Conservation (phyloP, 1,140 invertebrate species). For the Berghia stephanieae region DNA sequence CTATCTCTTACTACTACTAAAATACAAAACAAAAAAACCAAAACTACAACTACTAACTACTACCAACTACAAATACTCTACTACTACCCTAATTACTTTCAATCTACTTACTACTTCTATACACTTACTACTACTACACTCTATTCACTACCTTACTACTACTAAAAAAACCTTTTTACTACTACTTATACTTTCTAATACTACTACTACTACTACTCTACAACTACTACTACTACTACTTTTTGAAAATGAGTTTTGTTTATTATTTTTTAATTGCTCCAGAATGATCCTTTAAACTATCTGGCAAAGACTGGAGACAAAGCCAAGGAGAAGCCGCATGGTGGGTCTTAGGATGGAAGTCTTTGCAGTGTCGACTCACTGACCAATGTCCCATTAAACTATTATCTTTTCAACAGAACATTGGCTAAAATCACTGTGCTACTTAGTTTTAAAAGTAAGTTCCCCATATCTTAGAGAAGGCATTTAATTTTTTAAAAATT, state of each 20-base stretch:
- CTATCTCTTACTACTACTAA: not conserved
- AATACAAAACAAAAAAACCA: not conserved
- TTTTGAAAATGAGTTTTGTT: too few species aligned
- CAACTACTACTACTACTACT: too few species aligned
- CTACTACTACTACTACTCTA: too few species aligned
- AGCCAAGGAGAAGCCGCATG: conserved; percentile 75
- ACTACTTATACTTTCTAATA: too few species aligned
- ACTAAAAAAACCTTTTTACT: too few species aligned
- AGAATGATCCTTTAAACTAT: conserved; percentile 82
- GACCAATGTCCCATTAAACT: conserved; percentile 80
- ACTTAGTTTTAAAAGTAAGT: conserved; percentile 69
- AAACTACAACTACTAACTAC: not conserved
- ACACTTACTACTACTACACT: too few species aligned
- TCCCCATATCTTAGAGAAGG: conserved; percentile 73
- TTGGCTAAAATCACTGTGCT: conserved; percentile 70
- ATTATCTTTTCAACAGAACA: conserved; percentile 79
- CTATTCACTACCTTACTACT: too few species aligned
- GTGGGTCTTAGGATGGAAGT: conserved; percentile 84
- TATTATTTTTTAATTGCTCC: conserved; percentile 33
- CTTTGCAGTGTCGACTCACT: conserved; percentile 76
- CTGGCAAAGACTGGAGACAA: conserved; percentile 74
- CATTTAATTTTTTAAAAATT: conserved; percentile 79
- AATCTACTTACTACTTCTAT: too few species aligned
- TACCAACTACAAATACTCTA: not conserved
- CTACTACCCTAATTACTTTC: too few species aligned